Percentiles rank a stretch among this genome's conserved stretches.
Evolutionary conservation across 2,113 vertebrate species (phyloP).

Genomic region (Dendropsophus ebraccatus): DNA sequence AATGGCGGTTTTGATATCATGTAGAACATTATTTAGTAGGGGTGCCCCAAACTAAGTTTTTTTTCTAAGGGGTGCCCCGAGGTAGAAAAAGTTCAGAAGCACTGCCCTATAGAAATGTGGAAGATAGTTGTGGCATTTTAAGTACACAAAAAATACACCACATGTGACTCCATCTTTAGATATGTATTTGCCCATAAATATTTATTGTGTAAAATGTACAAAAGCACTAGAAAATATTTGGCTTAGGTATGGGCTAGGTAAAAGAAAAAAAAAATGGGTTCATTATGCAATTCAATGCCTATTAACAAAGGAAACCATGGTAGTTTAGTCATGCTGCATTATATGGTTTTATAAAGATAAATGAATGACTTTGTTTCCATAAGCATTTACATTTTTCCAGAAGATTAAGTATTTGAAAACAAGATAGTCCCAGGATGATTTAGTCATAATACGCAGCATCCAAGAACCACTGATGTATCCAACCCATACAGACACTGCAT

Average conservation of each 20-base stretch:
- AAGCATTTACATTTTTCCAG: conserved; percentile 67
- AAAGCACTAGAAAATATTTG: background rate
- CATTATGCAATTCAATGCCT: conserved; percentile 69
- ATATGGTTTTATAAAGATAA: conserved; percentile 67
- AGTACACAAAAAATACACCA: too few species aligned
- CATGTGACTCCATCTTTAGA: background rate
- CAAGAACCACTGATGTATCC: conserved; percentile 68
- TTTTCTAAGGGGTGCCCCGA: too few species aligned
- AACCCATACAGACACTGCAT: conserved; percentile 63
- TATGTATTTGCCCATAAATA: background rate
- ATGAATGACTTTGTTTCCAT: conserved; percentile 66
- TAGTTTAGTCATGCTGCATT: conserved; percentile 63
- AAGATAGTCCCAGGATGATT: conserved; percentile 68
- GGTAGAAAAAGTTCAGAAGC: too few species aligned
- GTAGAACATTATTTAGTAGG: too few species aligned
- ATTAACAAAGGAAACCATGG: conserved; percentile 64
- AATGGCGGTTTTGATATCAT: too few species aligned
- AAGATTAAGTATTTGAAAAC: conserved; percentile 67
- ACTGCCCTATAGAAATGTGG: too few species aligned
- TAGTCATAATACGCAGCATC: conserved; percentile 66
- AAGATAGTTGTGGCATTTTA: too few species aligned
- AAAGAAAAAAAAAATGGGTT: background rate
- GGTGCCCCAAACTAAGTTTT: too few species aligned
- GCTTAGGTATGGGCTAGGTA: background rate
- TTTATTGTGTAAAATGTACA: background rate